These are phyloP conservation scores for Macrotus californicus DNA, from an alignment of 2,113 vertebrate genomes.

Conservation along the genomic window DNA sequence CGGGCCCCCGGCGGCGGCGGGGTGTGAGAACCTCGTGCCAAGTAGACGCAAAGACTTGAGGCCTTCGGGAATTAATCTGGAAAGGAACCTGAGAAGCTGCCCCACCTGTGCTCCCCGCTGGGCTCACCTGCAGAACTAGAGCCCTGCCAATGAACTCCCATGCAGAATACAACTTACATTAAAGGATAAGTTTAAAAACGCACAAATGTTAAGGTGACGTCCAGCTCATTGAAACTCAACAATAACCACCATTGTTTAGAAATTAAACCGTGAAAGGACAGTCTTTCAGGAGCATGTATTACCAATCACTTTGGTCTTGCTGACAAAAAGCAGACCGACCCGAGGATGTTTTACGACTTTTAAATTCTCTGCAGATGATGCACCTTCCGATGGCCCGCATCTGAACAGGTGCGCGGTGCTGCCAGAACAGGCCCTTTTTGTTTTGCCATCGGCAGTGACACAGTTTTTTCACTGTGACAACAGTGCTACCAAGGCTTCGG, in stretches of 20 bases:
- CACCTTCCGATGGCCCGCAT: not conserved
- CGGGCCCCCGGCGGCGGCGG: fast-evolving
- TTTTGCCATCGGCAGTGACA: constrained; percentile 15
- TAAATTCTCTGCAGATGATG: not conserved
- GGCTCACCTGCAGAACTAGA: not conserved
- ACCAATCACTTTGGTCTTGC: not conserved
- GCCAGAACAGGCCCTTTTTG: not conserved
- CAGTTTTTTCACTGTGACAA: not conserved
- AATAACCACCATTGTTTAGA: not conserved
- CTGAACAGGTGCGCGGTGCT: not conserved
- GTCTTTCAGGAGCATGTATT: not conserved
- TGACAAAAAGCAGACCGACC: not conserved
- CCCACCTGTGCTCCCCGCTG: fast-evolving
- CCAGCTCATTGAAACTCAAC: not conserved
- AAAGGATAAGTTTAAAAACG: not conserved
- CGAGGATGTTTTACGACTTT: not conserved
- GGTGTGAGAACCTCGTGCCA: not conserved
- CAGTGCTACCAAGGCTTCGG: not conserved
- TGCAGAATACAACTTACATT: not conserved
- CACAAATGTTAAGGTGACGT: not conserved
- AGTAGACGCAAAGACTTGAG: not conserved
- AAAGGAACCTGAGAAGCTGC: not conserved
- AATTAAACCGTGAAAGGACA: not conserved
- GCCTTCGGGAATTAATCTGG: not conserved
- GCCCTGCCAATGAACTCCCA: not conserved